These are phyloP conservation scores for Cantharis rustica DNA, from an alignment of 2,888 invertebrate genomes.

Conservation along the genomic window DNA sequence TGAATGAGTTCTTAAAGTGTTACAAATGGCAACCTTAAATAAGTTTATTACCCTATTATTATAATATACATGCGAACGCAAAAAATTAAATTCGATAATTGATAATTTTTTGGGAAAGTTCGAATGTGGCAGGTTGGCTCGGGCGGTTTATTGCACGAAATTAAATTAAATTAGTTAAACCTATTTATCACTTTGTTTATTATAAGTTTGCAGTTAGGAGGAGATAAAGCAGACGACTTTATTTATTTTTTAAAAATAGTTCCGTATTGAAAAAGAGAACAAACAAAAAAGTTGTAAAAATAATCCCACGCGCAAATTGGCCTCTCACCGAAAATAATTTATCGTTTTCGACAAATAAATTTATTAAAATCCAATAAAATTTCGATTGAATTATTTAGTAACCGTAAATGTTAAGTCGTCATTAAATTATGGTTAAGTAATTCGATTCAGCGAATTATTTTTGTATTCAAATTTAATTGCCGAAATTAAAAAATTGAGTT, in stretches of 20 bases:
- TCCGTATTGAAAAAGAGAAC: neutral
- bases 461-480: slow-evolving; percentile 1
- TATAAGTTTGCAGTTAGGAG: neutral
- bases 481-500: neutral
- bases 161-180: neutral
- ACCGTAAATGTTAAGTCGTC: neutral
- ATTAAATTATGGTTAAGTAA: neutral
- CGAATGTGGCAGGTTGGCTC: neutral
- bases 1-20: slow-evolving; percentile 1
- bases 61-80: neutral
- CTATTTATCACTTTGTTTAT: neutral
- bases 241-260: neutral
- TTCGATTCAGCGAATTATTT: neutral
- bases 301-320: neutral
- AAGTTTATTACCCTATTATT: slow-evolving; percentile 3
- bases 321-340: neutral
- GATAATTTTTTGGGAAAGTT: neutral
- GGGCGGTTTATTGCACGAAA: neutral
- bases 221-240: neutral
- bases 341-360: neutral
- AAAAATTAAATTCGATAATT: neutral
- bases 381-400: neutral
- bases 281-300: neutral
- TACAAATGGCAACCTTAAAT: neutral
- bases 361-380: neutral